A percentile compares a stretch with the other conserved stretches of the same genome.
Conservation (phyloP, 2,797 vertebrate species). For the Otolemur crassicaudatus region DNA sequence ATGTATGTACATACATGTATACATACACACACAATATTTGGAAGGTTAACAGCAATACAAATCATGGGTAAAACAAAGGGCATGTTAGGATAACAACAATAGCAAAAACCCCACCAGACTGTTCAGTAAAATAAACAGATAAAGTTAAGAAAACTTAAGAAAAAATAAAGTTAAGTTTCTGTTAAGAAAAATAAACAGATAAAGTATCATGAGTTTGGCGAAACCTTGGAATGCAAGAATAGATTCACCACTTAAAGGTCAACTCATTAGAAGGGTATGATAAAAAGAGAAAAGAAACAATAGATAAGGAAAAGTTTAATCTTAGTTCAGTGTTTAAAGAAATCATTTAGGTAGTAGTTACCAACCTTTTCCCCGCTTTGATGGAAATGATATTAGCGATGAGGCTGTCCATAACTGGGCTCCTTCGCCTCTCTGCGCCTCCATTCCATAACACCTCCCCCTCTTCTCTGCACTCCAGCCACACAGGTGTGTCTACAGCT, state of each 20-base stretch:
- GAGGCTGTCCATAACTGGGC: neutral
- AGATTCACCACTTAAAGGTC: neutral
- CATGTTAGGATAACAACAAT: neutral
- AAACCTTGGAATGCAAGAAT: neutral
- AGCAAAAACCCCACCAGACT: neutral
- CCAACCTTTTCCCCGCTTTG: neutral
- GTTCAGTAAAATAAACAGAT: neutral
- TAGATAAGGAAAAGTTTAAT: neutral
- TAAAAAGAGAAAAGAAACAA: neutral
- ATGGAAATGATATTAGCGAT: neutral
- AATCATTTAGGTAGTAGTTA: neutral
- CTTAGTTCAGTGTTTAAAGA: neutral
- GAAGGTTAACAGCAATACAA: neutral
- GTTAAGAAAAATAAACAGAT: neutral
- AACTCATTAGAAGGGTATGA: neutral
- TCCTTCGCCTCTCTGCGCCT: neutral
- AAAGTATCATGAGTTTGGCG: neutral
- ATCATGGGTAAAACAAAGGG: neutral
- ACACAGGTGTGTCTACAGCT: neutral
- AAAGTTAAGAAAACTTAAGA: neutral
- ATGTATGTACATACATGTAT: neutral
- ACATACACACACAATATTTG: neutral
- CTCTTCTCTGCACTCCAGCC: neutral
- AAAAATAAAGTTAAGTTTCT: too few relatives aligned
- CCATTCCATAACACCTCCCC: neutral